Base-by-base conservation (phyloP, 2,113 vertebrate genomes). In the Ptilonorhynchus violaceus region DNA sequence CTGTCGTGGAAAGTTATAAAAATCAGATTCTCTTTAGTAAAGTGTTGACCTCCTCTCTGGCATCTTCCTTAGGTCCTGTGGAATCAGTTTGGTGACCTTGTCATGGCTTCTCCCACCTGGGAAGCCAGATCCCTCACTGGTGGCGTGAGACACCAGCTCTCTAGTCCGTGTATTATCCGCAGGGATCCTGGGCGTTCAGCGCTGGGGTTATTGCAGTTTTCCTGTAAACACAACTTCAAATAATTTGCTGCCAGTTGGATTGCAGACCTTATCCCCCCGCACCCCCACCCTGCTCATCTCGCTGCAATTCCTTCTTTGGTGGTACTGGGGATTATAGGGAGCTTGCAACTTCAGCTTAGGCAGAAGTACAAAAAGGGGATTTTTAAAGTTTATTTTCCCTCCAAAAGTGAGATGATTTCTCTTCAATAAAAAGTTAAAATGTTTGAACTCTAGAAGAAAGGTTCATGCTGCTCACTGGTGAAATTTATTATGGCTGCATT, bases 241-340 rank as follows among this genome's bases (percentile, higher is more conserved):
- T 87, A 90, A 44, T 97, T 95, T 85, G 92, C 97, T 98, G 97
- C 94, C 94, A 74, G 94, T 96, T 75, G 96, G 72, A 97, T 94
- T 95, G 95, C 95, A 94, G 95, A 96, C 94, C 33, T 86, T 93
- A 93, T 88, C 84, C 96, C 27, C 73, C n/a, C 2, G 0, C 46
- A 4, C 42, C 52, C 90, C 89, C 52, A 41, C 82, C 84, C 64
- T 70, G 49, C 88, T 69, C 92, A 23, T 77, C 92, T 42, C 15
- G 9, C 94, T 84, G 93, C 92, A 93, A 88, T 96, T 93, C 94
- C 97, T 94, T 97, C 98, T 98, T 98, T 98, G 97, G 97, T 97
- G 97, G 41, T 96, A 87, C 96, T 93, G 95, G 58, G 68, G 90
- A 91, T 95, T 77, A 14, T 85, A 89, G 92, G 92, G 85, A 93